Evolutionary conservation across 2,797 vertebrate genomes (phyloP), one percentile per base, ranked within the genome.

Genomic region (Oreortyx pictus): DNA sequence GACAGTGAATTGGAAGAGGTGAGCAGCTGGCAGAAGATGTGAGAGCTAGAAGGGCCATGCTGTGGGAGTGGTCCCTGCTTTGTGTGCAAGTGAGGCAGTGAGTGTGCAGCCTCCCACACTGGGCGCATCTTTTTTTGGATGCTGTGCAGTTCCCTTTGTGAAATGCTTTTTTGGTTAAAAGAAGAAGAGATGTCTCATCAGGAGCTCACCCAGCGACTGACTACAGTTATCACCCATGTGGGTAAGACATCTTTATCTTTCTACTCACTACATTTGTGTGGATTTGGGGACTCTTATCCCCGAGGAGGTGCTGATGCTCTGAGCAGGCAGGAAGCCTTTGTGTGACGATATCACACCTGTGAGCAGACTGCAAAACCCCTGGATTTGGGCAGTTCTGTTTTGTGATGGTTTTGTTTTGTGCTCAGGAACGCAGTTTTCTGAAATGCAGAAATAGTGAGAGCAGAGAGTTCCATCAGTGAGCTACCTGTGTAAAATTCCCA

Each of bases 131-230:
- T 93, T 95, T 95, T 96, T 92, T 95, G 89, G 95, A 87, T 90
- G 88, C 95, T 77, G 89, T 94, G 91, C 82, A 35, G 60, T 64
- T 88, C 66, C 83, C 73, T 85, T 88, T 83, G 97, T 98, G 98
- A 98, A 98, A 99, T 99, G 98, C 98, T 98, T 96, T 98, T 98
- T 96, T 98, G 98, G 98, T 97, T 99, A 84, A 97, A 98, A 97
- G 98, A 99, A 97, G 98, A 99, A 96, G 99, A 99, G 96, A 99
- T 99, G 99, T 99, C 98, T 96, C 98, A 98, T 83, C 98, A 98
- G 97, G 99, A 99, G 97, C 98, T 99, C 95, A 98, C 97, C 91
- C 98, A 98, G 97, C 97, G 98, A 95, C 98, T 99, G 96, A 97
- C 98, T 95, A 98, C 98, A 60, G 98, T 99, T 97, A 98, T 98